Evolutionary conservation across 2,113 vertebrate genomes (phyloP).

Genomic region (Ifrita kowaldi): DNA sequence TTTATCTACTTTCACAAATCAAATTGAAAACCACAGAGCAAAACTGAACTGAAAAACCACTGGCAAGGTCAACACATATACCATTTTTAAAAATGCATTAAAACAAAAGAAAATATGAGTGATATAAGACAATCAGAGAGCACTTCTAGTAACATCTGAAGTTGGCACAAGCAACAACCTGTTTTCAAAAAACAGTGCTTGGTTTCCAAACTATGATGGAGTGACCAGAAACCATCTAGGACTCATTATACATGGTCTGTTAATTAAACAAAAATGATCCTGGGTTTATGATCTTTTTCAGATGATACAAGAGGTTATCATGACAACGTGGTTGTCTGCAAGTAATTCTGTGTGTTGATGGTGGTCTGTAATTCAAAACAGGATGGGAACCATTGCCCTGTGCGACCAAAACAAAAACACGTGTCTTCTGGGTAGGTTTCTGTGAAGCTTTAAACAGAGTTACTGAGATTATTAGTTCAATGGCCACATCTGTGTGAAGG

Average conservation of each 20-base stretch:
- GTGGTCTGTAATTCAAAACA: slow-evolving; percentile 48
- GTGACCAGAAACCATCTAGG: not conserved
- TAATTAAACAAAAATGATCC: slow-evolving; percentile 17
- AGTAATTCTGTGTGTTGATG: slow-evolving; percentile 10
- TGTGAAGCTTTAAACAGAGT: not conserved
- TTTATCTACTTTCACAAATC: slow-evolving; percentile 25
- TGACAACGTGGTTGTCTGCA: not conserved
- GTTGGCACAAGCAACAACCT: not conserved
- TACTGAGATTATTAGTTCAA: not conserved
- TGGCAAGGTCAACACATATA: not conserved
- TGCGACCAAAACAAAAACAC: slow-evolving; percentile 26
- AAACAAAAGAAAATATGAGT: not conserved
- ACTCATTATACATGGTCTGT: not conserved
- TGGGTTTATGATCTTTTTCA: not conserved
- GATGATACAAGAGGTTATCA: not conserved
- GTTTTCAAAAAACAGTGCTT: not conserved
- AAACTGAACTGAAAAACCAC: not conserved
- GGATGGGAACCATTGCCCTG: not conserved
- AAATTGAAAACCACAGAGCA: not conserved
- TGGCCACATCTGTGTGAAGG: not conserved
- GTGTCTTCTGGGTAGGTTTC: slow-evolving; percentile 8
- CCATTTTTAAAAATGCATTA: not conserved
- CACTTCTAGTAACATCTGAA: not conserved
- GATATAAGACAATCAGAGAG: not conserved
- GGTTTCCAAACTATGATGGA: not conserved